Conservation (phyloP, 53 echinoderm and acorn worm genomes). For the Antedon mediterranea region DNA sequence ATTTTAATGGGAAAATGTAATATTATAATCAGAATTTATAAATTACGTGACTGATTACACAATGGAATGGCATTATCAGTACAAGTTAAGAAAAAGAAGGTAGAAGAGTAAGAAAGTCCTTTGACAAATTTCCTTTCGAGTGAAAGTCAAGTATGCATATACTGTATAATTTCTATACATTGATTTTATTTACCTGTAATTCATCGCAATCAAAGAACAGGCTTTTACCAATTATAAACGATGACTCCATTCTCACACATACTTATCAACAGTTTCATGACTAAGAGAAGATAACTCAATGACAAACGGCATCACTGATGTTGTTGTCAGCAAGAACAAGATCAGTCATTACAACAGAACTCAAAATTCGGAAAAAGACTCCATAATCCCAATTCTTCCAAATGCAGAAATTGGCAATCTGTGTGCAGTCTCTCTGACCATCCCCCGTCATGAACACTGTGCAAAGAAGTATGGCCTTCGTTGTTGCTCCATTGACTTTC, state of each 20-base stretch:
- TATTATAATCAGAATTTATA: too few species aligned
- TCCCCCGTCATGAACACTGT: conserved; percentile 32
- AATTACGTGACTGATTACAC: too few species aligned
- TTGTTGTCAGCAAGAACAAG: conserved; percentile 58
- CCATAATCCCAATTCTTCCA: conserved; percentile 79
- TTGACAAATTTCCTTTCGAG: too few species aligned
- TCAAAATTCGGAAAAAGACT: conserved; percentile 36
- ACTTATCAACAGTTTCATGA: conserved; percentile 45
- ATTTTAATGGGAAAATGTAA: too few species aligned
- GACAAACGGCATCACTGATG: conserved; percentile 50
- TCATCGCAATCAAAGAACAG: conserved; percentile 51
- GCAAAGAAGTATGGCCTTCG: conserved; percentile 52
- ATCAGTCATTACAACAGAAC: conserved; percentile 35
- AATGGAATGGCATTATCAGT: too few species aligned
- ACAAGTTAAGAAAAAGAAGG: too few species aligned
- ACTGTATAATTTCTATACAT: too few species aligned
- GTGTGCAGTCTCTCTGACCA: background rate
- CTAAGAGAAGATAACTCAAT: conserved; percentile 35
- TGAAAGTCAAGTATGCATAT: too few species aligned
- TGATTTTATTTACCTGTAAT: too few species aligned
- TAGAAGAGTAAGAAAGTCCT: too few species aligned
- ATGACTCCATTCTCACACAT: conserved; percentile 36
- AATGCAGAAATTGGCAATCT: conserved; percentile 53
- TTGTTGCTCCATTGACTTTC: conserved; percentile 36
- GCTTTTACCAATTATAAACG: conserved; percentile 70